These are phyloP conservation scores for Coreius guichenoti DNA, from an alignment of 2,797 vertebrate species.

Conservation along the genomic window DNA sequence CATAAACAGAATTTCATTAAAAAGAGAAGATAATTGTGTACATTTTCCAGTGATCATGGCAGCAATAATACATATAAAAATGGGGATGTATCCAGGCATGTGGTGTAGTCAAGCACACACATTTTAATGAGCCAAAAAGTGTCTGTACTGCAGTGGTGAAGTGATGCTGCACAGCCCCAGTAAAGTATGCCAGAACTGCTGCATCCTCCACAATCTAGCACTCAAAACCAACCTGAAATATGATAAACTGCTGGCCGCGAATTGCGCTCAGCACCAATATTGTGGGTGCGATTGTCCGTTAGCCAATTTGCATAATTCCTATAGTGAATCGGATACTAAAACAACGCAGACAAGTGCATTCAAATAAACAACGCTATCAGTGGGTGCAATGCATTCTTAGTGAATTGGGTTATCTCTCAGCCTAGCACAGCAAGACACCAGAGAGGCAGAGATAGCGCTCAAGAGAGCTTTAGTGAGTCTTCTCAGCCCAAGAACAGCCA, in stretches of 20 bases:
- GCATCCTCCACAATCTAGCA: slow-evolving; percentile 7
- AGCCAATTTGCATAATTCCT: slow-evolving; percentile 18
- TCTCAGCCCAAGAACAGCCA: slow-evolving; percentile 3
- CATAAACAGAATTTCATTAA: not conserved
- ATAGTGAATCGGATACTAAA: not conserved
- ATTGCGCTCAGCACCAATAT: not conserved
- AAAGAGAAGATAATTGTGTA: slow-evolving; percentile 5
- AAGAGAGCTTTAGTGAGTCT: slow-evolving; percentile 20
- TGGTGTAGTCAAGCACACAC: not conserved
- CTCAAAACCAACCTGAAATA: not conserved
- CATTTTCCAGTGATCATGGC: not conserved
- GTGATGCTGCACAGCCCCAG: not conserved
- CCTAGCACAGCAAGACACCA: not conserved
- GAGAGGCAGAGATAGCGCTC: slow-evolving; percentile 4
- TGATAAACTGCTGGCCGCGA: not conserved
- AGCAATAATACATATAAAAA: not conserved
- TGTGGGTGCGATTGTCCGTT: not conserved
- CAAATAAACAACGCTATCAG: not conserved
- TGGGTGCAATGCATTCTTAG: not conserved
- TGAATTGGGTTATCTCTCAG: slow-evolving; percentile 5
- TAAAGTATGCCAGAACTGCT: slow-evolving; percentile 5
- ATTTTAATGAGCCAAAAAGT: slow-evolving; percentile 15
- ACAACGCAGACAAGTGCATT: not conserved
- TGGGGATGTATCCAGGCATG: not conserved
- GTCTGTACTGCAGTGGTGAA: not conserved